A percentile compares a stretch with the other conserved stretches of the same genome.
Conservation (phyloP, 1,140 invertebrate genomes). For the Drosophila paulistorum region DNA sequence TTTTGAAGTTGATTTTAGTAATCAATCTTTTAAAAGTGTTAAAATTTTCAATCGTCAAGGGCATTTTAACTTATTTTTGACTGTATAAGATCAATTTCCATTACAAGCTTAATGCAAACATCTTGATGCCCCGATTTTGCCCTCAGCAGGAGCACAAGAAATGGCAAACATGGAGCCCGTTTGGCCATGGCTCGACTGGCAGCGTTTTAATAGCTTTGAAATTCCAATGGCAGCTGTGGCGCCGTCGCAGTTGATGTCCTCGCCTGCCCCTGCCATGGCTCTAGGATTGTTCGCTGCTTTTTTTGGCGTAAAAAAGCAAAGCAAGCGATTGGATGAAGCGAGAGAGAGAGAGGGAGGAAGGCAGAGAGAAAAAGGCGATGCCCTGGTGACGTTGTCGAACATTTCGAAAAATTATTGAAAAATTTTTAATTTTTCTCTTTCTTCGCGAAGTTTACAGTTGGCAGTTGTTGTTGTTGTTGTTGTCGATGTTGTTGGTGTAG, state of each 20-base stretch:
- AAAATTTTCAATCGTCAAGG: too few relatives aligned
- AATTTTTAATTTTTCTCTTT: constrained; percentile 76
- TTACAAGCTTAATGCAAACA: constrained; percentile 6
- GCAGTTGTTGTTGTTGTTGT: constrained; percentile 30
- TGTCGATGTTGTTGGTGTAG: constrained; percentile 43
- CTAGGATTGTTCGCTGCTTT: constrained; percentile 15
- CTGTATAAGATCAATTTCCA: background rate
- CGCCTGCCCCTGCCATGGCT: background rate
- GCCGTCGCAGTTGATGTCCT: constrained; percentile 36
- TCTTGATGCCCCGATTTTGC: constrained; percentile 28
- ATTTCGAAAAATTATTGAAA: constrained; percentile 79
- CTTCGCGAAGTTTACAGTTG: constrained; percentile 47
- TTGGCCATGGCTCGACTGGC: constrained; percentile 73
- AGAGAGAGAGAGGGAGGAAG: background rate
- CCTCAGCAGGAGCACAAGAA: constrained; percentile 26
- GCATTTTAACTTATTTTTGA: background rate
- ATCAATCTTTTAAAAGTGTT: too few relatives aligned
- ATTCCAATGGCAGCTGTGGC: constrained; percentile 81
- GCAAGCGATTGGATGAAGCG: constrained; percentile 24
- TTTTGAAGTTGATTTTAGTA: too few relatives aligned
- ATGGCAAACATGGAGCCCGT: constrained; percentile 54
- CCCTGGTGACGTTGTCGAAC: constrained; percentile 63
- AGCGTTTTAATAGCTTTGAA: constrained; percentile 83
- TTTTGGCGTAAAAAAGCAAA: constrained; percentile 46
- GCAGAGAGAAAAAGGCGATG: constrained; percentile 20